These are phyloP conservation scores for Cartodere bifasciata DNA, from an alignment of 2,888 invertebrate genomes.

Conservation along the genomic window DNA sequence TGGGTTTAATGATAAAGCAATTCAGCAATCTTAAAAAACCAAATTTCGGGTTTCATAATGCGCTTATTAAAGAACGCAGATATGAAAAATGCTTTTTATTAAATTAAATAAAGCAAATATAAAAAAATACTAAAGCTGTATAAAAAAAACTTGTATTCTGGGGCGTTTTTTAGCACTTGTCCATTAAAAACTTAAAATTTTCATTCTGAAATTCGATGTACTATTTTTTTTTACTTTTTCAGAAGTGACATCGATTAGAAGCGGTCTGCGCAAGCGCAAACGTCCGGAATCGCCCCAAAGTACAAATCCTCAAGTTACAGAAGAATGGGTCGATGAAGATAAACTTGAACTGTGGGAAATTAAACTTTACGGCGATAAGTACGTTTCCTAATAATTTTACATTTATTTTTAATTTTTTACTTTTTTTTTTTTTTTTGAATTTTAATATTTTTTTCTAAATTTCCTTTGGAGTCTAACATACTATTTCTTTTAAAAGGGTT, in stretches of 20 bases:
- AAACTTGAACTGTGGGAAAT: conserved; percentile 95
- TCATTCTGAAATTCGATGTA: too few species aligned
- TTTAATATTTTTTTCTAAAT: conserved; percentile 2
- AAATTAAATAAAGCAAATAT: too few species aligned
- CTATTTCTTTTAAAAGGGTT: conserved; percentile 33
- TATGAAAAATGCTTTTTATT: too few species aligned
- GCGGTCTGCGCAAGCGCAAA: conserved; percentile 84
- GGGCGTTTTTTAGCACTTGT: too few species aligned
- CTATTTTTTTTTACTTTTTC: too few species aligned
- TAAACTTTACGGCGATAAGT: conserved; percentile 79
- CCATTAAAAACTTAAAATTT: too few species aligned
- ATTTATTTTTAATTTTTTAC: conserved; percentile 3
- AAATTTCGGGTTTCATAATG: too few species aligned
- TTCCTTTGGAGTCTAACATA: background rate
- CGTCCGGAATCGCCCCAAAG: conserved; percentile 88
- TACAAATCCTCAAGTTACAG: conserved; percentile 86
- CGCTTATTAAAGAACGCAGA: too few species aligned
- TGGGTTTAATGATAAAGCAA: too few species aligned
- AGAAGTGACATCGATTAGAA: conserved; percentile 91
- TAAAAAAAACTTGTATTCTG: too few species aligned
- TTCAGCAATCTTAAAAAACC: too few species aligned
- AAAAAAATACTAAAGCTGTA: too few species aligned
- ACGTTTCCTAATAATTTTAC: conserved; percentile 27
- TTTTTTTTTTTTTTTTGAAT: conserved; percentile 1
- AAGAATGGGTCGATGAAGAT: conserved; percentile 95